Evolutionary conservation across 2,797 vertebrate species (phyloP).

Genomic region (Falco cherrug): DNA sequence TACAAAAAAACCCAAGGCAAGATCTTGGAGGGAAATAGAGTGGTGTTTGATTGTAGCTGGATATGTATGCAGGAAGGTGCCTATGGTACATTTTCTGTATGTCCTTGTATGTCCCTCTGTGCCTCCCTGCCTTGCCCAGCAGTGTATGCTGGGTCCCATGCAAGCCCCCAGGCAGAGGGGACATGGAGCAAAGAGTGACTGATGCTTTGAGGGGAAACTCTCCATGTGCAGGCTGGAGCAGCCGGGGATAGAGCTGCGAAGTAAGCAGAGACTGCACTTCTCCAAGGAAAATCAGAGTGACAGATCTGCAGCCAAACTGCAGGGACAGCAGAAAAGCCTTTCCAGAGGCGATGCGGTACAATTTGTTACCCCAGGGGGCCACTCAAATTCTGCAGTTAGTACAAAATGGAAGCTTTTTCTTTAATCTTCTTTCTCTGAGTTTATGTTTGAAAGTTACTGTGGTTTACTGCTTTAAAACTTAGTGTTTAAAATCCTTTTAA

Average conservation of each 20-base stretch:
- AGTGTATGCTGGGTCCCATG: not conserved
- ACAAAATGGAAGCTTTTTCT: not conserved
- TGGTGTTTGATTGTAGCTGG: not conserved
- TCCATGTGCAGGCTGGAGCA: not conserved
- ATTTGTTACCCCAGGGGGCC: not conserved
- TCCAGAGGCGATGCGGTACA: not conserved
- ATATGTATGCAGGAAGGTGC: not conserved
- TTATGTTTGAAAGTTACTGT: not conserved
- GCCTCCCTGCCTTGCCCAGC: not conserved
- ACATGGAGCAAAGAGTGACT: not conserved
- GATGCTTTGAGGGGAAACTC: not conserved
- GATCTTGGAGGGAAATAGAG: not conserved
- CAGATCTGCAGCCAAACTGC: not conserved
- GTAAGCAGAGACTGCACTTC: not conserved
- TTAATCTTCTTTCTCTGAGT: not conserved
- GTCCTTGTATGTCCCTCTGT: not conserved
- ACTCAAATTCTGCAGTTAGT: not conserved
- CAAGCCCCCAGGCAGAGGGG: not conserved
- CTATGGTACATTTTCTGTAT: not conserved
- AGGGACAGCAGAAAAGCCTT: constrained; percentile 21
- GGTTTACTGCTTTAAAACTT: not conserved
- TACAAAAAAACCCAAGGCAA: not conserved
- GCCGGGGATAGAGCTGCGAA: not conserved
- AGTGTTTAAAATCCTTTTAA: not conserved
- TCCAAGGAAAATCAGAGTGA: not conserved